Conservation (phyloP, 2,888 invertebrate species). For the Dexiosoma caninum region DNA sequence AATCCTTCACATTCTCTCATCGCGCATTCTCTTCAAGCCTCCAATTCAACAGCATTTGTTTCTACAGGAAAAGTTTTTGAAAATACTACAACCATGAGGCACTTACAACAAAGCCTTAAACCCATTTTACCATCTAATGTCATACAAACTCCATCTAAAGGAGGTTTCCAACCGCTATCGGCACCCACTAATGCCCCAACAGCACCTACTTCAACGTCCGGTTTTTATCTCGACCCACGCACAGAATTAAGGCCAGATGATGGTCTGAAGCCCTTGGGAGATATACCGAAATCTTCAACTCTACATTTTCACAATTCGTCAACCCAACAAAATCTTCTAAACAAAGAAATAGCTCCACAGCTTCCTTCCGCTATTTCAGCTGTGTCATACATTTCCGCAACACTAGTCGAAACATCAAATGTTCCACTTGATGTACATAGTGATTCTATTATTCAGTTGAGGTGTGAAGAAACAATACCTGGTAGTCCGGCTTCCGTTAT, state of each 20-base stretch:
- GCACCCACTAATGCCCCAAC: conserved; percentile 14
- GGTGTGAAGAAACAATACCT: conserved; percentile 94
- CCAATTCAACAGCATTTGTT: conserved; percentile 51
- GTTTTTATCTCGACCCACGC: conserved; percentile 66
- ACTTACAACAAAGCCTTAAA: conserved; percentile 49
- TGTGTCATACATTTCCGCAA: conserved; percentile 32
- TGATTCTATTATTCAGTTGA: conserved; percentile 85
- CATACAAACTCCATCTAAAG: conserved; percentile 31
- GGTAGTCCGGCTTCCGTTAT: conserved; percentile 88
- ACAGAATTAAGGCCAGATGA: conserved; percentile 68
- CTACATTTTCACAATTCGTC: background rate
- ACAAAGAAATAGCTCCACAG: conserved; percentile 26
- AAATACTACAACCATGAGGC: conserved; percentile 56
- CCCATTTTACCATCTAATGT: conserved; percentile 28
- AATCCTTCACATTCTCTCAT: conserved; percentile 44
- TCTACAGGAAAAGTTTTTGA: conserved; percentile 59
- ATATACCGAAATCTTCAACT: conserved; percentile 56
- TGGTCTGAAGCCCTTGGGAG: conserved; percentile 68
- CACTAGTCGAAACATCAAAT: conserved; percentile 60
- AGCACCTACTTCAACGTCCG: conserved; percentile 61
- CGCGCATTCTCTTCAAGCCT: conserved; percentile 7
- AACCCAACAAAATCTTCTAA: background rate
- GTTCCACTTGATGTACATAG: conserved; percentile 72
- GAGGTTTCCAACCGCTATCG: conserved; percentile 49
- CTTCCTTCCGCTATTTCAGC: background rate